A percentile compares a stretch with the other conserved stretches of the same genome.
Evolutionary conservation across 2,113 vertebrate species (phyloP).

Genomic region (Pristiophorus japonicus): DNA sequence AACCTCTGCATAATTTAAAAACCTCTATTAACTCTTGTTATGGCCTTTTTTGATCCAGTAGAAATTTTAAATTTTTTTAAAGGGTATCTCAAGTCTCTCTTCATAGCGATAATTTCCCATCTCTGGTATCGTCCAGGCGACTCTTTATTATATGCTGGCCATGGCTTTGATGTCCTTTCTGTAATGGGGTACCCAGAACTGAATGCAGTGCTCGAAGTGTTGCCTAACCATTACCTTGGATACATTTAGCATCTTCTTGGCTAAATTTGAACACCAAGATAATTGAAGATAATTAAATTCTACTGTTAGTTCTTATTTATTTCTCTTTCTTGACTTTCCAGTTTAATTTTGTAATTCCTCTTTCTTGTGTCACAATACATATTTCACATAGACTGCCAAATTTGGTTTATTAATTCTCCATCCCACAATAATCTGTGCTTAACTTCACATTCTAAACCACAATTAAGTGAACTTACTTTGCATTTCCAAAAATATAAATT

Average conservation of each 20-base stretch:
- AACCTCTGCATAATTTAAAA: too few relatives aligned
- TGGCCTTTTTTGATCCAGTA: too few relatives aligned
- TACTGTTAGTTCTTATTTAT: neutral
- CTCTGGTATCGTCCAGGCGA: neutral
- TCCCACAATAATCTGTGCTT: neutral
- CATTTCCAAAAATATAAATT: neutral
- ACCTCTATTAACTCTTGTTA: too few relatives aligned
- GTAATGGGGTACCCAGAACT: neutral
- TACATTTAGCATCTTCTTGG: neutral
- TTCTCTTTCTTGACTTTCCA: neutral
- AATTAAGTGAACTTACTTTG: neutral
- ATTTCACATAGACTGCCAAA: neutral
- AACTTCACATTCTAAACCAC: neutral
- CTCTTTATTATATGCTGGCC: too few relatives aligned
- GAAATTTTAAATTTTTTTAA: too few relatives aligned
- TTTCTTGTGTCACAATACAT: neutral
- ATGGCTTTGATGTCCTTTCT: neutral
- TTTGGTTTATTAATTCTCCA: neutral
- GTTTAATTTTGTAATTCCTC: neutral
- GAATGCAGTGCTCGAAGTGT: neutral
- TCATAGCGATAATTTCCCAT: neutral
- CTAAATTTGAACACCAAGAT: neutral
- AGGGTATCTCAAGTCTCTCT: too few relatives aligned
- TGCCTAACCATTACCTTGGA: neutral
- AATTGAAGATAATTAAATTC: neutral